Evolutionary conservation across 2,888 invertebrate species (phyloP), one percentile per base, ranked within the genome.

Genomic region (Dioctria rufipes): DNA sequence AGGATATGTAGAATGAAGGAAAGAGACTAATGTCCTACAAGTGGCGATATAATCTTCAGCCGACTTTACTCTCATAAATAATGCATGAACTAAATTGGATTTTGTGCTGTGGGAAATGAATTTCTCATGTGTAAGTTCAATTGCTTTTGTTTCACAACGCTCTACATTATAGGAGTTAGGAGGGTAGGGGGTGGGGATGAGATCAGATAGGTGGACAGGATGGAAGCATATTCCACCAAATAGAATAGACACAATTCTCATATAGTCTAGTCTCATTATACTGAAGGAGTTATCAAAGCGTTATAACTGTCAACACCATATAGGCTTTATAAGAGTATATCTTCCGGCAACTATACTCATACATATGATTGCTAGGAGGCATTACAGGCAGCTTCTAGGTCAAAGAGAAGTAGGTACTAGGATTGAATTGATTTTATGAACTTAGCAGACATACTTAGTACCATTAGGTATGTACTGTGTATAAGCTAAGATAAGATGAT

Each of bases 11-110:
- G 25, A 2, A 25, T 25, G 25, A 2, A 25, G 67, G 46, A 67
- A 42, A 67, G 67, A 25, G 13, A 42, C 67, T 42, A 67, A 67
- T 67, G 67, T 67, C 67, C 67, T 67, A 67, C 43, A 67, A 67
- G 67, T 67, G 67, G 67, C 67, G 67, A 67, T 71, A 54, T 71
- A 71, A 71, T 71, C 71, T 51, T 71, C 51, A 9, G 51, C 6
- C 54, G 71, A 71, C 4, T 54, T 71, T 54, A 51, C 54, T 11
- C 40, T 54, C 51, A 51, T 71, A 49, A 71, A 71, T 71, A 71
- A 71, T 71, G 54, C 54, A 71, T 54, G 71, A 71, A 51, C 51
- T 25, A 71, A 71, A 71, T 71, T 71, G 71, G 71, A 51, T 71
- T 54, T 71, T 71, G 71, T 54, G 54, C 54, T 71, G 9, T 71